Evolutionary conservation across 1,140 invertebrate genomes (phyloP).

Genomic region (Babylonia areolata): DNA sequence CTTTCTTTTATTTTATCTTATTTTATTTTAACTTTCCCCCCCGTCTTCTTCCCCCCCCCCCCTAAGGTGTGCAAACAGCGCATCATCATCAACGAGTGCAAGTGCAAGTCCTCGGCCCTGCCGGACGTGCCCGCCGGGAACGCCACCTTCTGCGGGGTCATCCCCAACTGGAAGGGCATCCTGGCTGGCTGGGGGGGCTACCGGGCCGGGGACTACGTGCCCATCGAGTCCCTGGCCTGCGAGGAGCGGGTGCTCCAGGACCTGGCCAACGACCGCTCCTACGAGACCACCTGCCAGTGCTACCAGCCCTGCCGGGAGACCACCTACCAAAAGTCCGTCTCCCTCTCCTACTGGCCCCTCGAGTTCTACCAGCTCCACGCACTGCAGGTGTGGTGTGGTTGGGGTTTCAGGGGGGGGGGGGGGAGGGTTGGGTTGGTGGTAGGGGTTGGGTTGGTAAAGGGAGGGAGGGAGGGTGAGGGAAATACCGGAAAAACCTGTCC

Average conservation of each 20-base stretch:
- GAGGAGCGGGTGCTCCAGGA: slow-evolving; percentile 60
- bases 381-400: slow-evolving; percentile 43
- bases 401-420: background rate
- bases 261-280: slow-evolving; percentile 63
- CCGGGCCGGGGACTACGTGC: slow-evolving; percentile 35
- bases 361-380: slow-evolving; percentile 69
- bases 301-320: slow-evolving; percentile 70
- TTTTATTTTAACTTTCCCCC: background rate
- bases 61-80: slow-evolving; percentile 65
- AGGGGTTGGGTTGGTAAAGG: no score
- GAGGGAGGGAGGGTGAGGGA: slow-evolving; percentile 13
- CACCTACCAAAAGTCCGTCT: slow-evolving; percentile 69
- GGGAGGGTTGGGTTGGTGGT: background rate
- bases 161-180: slow-evolving; percentile 60
- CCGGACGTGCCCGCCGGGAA: slow-evolving; percentile 51
- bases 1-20: no score
- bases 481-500: no score
- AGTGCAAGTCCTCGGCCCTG: slow-evolving; percentile 64
- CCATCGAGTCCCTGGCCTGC: slow-evolving; percentile 55
- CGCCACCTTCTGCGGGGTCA: slow-evolving; percentile 65
- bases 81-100: slow-evolving; percentile 62
- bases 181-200: slow-evolving; percentile 20
- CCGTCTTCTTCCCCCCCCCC: background rate
- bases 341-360: slow-evolving; percentile 72
- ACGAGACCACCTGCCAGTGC: slow-evolving; percentile 65